These are phyloP conservation scores for Meleagris gallopavo DNA, from an alignment of 2,113 vertebrate genomes.

Conservation along the genomic window DNA sequence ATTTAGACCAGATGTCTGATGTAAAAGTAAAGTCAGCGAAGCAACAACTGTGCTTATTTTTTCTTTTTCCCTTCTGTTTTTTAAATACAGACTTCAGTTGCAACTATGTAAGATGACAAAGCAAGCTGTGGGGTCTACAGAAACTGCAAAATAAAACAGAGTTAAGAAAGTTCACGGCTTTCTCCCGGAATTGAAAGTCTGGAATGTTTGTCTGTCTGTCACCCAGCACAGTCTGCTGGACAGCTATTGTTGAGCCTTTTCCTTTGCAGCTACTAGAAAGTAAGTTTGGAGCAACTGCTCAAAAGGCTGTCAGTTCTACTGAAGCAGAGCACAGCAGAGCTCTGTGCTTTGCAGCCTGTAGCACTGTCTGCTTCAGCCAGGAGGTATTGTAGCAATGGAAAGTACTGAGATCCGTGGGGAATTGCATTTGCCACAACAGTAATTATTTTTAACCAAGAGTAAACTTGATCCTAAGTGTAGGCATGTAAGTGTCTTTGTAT, in stretches of 20 bases:
- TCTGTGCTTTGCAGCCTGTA: not conserved
- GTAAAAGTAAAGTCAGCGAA: constrained; percentile 18
- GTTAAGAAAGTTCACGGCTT: not conserved
- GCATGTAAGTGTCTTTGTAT: not conserved
- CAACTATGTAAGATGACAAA: not conserved
- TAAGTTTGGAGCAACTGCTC: not conserved
- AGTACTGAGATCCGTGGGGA: not conserved
- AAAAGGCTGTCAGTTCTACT: not conserved
- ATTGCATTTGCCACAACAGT: not conserved
- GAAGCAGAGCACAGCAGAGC: too few species aligned
- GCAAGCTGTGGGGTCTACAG: not conserved
- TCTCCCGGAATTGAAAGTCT: not conserved
- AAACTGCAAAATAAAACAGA: not conserved
- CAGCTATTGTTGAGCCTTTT: not conserved
- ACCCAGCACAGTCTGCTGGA: not conserved
- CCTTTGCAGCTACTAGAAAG: not conserved
- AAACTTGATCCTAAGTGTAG: not conserved
- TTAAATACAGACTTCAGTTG: not conserved
- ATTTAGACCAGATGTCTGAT: constrained; percentile 42
- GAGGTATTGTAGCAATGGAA: not conserved
- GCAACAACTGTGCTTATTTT: not conserved
- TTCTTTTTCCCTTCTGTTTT: not conserved
- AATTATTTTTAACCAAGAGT: not conserved
- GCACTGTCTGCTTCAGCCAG: not conserved
- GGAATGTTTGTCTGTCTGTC: not conserved